Base-by-base conservation (phyloP, 2,888 invertebrate genomes). In the Galeruca laticollis region DNA sequence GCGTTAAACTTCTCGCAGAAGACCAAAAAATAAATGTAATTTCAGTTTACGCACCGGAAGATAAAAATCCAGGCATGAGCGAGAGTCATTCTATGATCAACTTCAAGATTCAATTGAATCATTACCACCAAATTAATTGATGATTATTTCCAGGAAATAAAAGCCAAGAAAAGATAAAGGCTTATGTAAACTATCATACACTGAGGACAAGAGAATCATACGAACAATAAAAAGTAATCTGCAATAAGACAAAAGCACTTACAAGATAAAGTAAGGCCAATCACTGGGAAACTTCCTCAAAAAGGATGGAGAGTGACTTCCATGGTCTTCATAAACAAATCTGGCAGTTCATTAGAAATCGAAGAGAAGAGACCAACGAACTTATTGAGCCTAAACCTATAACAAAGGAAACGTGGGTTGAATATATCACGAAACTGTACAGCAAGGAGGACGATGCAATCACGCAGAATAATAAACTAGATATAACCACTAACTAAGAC, bases 71-170 rank as follows among this genome's bases (percentile, higher is more conserved):
- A 43, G 10, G n/a, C 43, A 63, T 35, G 56, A 63, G 33, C 21
- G 57, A 6, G 35, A 67, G 20, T 8, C 15, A 2, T 67, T 67
- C 33, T 51, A 60, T 49, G 51, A 67, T 11, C 51, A 60, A 20
- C 60, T 60, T n/a, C 67, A 67, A 67, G 31, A 60, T 15, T 49
- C 21, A 0, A 60, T 67, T n/a, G 60, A 67, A 13, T 2, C 60
- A 13, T 18, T 67, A 49, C 67, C 67, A 60, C 2, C 18, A 26
- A 31, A 49, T 1, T 3, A 60, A 33, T 8, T 21, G n/a, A 9
- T 43, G 43, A 43, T 43, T 43, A 43, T n/a, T 43, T n/a, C 43
- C 8, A 11, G 43, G 43, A n/a, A 9, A 43, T n/a, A n/a, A n/a
- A n/a, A n/a, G n/a, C n/a, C n/a, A n/a, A n/a, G n/a, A n/a, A n/a